Conservation (phyloP, 2,888 invertebrate species). For the Plusia festucae region DNA sequence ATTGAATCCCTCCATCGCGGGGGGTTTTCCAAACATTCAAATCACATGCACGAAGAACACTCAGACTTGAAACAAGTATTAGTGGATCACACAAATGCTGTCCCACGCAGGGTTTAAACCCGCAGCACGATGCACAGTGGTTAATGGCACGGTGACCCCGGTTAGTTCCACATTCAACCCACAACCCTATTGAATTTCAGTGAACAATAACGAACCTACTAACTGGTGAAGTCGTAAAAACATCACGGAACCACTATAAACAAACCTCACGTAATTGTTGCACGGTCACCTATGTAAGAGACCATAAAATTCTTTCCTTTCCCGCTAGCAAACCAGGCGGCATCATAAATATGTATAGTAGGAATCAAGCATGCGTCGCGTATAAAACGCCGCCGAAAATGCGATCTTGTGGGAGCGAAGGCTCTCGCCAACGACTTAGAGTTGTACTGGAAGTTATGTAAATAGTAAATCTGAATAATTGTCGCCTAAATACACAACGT, state of each 20-base stretch:
- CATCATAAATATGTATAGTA: slow-evolving; percentile 88
- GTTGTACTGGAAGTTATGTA: slow-evolving; percentile 59
- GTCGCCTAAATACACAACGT: slow-evolving; percentile 2
- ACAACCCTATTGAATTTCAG: background rate
- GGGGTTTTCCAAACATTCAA: no score
- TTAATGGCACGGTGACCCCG: no score
- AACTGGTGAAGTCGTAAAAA: slow-evolving; percentile 23
- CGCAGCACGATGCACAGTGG: no score
- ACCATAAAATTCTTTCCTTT: slow-evolving; percentile 82
- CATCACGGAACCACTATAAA: slow-evolving; percentile 41
- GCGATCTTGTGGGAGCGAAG: slow-evolving; percentile 84
- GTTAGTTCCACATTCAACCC: no score
- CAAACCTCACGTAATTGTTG: slow-evolving; percentile 63
- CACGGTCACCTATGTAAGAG: slow-evolving; percentile 81
- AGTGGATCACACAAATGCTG: no score
- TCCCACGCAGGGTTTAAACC: no score
- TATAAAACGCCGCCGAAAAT: slow-evolving; percentile 88
- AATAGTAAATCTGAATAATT: slow-evolving; percentile 11
- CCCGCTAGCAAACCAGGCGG: slow-evolving; percentile 73
- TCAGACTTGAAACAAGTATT: no score
- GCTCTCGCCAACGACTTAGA: slow-evolving; percentile 63
- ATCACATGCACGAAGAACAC: no score
- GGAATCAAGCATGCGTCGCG: slow-evolving; percentile 88
- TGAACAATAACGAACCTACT: slow-evolving; percentile 1
- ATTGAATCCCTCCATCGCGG: no score